phyloP scores from a whole-genome alignment of 2,113 vertebrate species.

The Abramis brama region DNA sequence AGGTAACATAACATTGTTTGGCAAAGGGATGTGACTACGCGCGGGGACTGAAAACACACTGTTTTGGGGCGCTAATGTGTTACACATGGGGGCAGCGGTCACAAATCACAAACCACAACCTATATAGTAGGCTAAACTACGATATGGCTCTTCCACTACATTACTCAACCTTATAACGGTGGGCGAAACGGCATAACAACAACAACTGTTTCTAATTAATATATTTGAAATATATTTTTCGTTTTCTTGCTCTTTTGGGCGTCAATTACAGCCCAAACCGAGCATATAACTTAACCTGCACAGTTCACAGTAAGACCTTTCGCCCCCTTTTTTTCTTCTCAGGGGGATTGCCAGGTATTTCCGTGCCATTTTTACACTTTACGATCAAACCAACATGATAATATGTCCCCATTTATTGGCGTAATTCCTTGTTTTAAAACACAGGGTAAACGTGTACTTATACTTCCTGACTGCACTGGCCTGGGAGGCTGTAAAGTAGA shows the following conservation, averaged over 20 bases:
- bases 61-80: conserved; percentile 70
- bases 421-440: conserved; percentile 1
- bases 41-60: conserved; percentile 45
- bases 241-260: conserved; percentile 54
- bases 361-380: conserved; percentile 42
- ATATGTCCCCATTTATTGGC: conserved; percentile 32
- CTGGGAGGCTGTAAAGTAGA: conserved; percentile 22
- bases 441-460: conserved; percentile 20
- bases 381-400: conserved; percentile 46
- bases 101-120: conserved; percentile 47
- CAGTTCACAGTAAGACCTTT: conserved; percentile 55
- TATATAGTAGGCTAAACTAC: not conserved
- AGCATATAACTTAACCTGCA: conserved; percentile 58
- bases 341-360: conserved; percentile 41
- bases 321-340: conserved; percentile 38
- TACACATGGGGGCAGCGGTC: conserved; percentile 64
- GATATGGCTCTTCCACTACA: conserved; percentile 28
- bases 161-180: conserved; percentile 8
- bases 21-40: conserved; percentile 22
- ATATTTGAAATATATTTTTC: conserved; percentile 54
- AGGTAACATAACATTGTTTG: conserved; percentile 12
- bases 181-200: conserved; percentile 38
- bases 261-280: conserved; percentile 47
- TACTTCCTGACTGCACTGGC: not conserved
- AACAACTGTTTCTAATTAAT: conserved; percentile 68